A percentile compares a stretch with the other conserved stretches of the same genome.
Conservation (phyloP, 2,113 vertebrate genomes). For the Oophaga pumilio region DNA sequence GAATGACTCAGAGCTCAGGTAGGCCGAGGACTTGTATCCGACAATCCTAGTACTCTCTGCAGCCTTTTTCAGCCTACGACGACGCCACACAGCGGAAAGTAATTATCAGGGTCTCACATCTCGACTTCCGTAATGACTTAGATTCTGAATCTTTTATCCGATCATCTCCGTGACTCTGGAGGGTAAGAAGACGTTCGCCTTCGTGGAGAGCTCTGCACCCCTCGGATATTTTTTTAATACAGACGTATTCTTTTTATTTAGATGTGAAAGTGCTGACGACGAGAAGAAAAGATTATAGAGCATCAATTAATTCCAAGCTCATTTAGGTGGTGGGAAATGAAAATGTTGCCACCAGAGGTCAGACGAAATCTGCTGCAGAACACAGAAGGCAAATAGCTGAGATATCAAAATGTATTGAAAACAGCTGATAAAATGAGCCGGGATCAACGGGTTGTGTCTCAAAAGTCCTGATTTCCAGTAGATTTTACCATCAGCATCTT, state of each 20-base stretch:
- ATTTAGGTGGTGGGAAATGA: conserved; percentile 59
- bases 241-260: conserved; percentile 39
- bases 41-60: not conserved
- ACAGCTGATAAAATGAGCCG: conserved; percentile 61
- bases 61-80: not conserved
- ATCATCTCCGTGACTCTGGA: not conserved
- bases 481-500: conserved; percentile 64
- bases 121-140: not conserved
- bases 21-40: not conserved
- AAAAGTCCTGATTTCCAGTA: conserved; percentile 67
- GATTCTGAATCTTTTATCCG: conserved; percentile 2
- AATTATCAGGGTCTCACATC: not conserved
- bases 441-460: conserved; percentile 66
- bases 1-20: not conserved
- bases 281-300: conserved; percentile 51
- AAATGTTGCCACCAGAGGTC: conserved; percentile 81
- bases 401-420: conserved; percentile 59
- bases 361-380: conserved; percentile 75
- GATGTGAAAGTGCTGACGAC: conserved; percentile 42
- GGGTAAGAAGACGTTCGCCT: not conserved
- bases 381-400: conserved; percentile 54
- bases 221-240: conserved; percentile 15
- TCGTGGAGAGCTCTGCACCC: not conserved
- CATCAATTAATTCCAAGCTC: conserved; percentile 40
- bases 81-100: not conserved